phyloP scores from a whole-genome alignment of 35 echinoderm and acorn worm genomes.

The Amphiura filiformis region DNA sequence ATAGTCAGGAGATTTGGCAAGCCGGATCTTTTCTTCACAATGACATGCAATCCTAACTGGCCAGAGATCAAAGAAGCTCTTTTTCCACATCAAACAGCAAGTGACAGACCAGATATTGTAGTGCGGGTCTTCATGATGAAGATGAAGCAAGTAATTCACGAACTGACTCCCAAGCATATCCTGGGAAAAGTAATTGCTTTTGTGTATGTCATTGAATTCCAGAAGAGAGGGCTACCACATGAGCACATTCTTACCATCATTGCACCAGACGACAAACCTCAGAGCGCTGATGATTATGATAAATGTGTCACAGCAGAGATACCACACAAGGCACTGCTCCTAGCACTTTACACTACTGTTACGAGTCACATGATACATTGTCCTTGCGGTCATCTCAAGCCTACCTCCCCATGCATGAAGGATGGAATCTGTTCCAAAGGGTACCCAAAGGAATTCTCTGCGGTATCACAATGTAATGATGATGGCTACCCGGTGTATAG shows the following conservation, averaged over 20 bases:
- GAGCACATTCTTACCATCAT: slow-evolving; percentile 21
- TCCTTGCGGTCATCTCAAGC: slow-evolving; percentile 27
- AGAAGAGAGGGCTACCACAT: slow-evolving; percentile 52
- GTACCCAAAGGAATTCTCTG: slow-evolving; percentile 19
- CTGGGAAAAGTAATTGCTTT: slow-evolving; percentile 41
- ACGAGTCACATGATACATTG: slow-evolving; percentile 36
- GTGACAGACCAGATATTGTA: slow-evolving; percentile 32
- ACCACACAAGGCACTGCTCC: slow-evolving; percentile 3
- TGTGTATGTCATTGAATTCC: slow-evolving; percentile 23
- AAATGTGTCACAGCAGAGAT: slow-evolving; percentile 22
- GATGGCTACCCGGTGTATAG: slow-evolving; percentile 34
- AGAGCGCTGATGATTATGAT: slow-evolving; percentile 22
- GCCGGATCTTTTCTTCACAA: slow-evolving; percentile 31
- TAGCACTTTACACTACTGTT: background rate
- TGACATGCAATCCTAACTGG: slow-evolving; percentile 49
- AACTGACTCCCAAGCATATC: slow-evolving; percentile 1
- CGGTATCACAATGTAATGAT: background rate
- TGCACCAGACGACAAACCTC: slow-evolving; percentile 17
- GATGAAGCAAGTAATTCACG: slow-evolving; percentile 5
- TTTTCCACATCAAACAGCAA: background rate
- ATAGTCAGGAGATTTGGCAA: slow-evolving; percentile 30
- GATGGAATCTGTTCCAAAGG: slow-evolving; percentile 27
- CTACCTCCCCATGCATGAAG: slow-evolving; percentile 22
- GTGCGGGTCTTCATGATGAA: slow-evolving; percentile 37
- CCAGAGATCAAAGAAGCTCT: slow-evolving; percentile 30